Conservation (phyloP, 2,797 vertebrate species). For the Odontamblyopus rebecca region DNA sequence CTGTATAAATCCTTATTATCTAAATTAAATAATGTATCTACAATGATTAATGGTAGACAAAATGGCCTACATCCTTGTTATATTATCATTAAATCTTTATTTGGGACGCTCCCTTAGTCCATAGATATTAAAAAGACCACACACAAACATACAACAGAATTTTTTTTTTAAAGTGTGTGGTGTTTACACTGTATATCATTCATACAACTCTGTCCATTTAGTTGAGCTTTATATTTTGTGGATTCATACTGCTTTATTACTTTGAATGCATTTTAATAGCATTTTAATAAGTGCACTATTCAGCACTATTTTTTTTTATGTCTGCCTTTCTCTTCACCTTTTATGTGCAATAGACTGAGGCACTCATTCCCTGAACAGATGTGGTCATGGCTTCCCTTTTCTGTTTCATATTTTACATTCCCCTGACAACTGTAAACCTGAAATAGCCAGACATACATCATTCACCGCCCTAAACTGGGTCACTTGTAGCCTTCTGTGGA, state of each 20-base stretch:
- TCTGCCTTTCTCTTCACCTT: constrained; percentile 7
- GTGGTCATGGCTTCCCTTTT: constrained; percentile 6
- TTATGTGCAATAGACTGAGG: neutral
- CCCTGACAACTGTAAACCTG: constrained; percentile 1
- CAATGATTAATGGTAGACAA: no score
- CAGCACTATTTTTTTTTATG: neutral
- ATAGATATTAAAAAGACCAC: no score
- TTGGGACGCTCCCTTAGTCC: no score
- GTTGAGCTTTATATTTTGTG: neutral
- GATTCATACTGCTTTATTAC: neutral
- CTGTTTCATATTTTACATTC: constrained; percentile 10
- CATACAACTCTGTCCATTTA: neutral
- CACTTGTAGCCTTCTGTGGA: neutral
- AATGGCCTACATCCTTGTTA: no score
- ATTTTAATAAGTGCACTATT: neutral
- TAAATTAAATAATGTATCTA: no score
- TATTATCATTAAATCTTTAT: no score
- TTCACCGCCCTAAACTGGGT: constrained; percentile 5
- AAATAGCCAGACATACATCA: constrained; percentile 16
- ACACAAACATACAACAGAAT: no score
- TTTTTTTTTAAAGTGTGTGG: no score
- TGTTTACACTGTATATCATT: neutral
- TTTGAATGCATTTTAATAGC: no score
- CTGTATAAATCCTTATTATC: no score
- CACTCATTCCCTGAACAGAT: neutral